Conservation (phyloP, 2,888 invertebrate species). For the Drosophila meridiana region DNA sequence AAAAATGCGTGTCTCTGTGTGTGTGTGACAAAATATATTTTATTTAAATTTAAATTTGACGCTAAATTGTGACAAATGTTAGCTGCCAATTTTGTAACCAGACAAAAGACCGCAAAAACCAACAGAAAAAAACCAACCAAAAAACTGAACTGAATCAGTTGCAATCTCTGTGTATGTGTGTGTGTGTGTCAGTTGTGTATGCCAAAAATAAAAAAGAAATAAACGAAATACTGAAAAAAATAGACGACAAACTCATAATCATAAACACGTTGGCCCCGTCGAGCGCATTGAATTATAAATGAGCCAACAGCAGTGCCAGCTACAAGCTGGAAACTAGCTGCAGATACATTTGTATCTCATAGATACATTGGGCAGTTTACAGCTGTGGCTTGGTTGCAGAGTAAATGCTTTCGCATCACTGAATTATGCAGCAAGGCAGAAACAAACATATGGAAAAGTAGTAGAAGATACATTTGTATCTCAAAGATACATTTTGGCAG, state of each 20-base stretch:
- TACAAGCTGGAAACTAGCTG: constrained; percentile 19
- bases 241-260: constrained; percentile 65
- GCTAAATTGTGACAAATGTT: constrained; percentile 78
- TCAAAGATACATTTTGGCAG: neutral
- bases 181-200: constrained; percentile 7
- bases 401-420: neutral
- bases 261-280: constrained; percentile 54
- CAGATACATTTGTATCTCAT: constrained; percentile 45
- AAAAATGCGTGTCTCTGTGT: constrained; percentile 51
- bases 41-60: constrained; percentile 70
- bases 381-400: constrained; percentile 44
- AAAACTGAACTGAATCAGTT: constrained; percentile 16
- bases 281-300: constrained; percentile 64
- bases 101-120: constrained; percentile 67
- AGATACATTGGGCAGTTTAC: constrained; percentile 19
- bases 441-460: no score
- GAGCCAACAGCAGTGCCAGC: constrained; percentile 47
- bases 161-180: constrained; percentile 9
- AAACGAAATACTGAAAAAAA: constrained; percentile 25
- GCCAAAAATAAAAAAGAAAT: constrained; percentile 17
- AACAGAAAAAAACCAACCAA: constrained; percentile 24
- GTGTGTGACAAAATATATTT: constrained; percentile 62
- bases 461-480: neutral
- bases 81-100: constrained; percentile 73
- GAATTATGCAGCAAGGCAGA: neutral